phyloP scores from a whole-genome alignment of 1,140 invertebrate genomes.

The Drosophila seguyi region DNA sequence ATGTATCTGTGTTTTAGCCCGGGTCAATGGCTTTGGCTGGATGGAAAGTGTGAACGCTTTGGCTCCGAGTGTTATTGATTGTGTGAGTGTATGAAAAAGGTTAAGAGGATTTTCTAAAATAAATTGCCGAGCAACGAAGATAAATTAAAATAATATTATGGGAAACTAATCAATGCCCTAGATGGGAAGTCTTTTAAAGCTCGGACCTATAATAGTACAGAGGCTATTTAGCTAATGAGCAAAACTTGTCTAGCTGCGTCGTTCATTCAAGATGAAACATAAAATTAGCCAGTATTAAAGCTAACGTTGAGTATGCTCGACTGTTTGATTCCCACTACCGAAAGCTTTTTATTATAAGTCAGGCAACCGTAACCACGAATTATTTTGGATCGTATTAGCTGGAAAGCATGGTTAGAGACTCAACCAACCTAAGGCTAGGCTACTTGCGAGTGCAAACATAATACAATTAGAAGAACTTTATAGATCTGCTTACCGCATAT shows the following conservation, averaged over 20 bases:
- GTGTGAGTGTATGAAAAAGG: conserved; percentile 12
- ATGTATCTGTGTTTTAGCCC: conserved; percentile 33
- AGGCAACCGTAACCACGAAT: background rate
- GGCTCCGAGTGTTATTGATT: conserved; percentile 31
- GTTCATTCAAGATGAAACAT: conserved; percentile 8
- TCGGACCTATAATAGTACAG: conserved; percentile 14
- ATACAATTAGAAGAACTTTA: background rate
- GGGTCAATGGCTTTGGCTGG: conserved; percentile 37
- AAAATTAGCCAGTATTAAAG: conserved; percentile 5
- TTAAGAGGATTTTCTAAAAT: conserved; percentile 33
- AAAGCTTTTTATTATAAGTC: background rate
- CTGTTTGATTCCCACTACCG: background rate
- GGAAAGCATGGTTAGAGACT: background rate
- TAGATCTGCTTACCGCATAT: no score
- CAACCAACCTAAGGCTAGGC: background rate
- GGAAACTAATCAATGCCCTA: background rate
- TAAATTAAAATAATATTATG: conserved; percentile 43
- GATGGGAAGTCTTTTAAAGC: conserved; percentile 9
- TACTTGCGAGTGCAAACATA: background rate
- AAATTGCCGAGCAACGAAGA: conserved; percentile 4
- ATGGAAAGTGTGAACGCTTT: conserved; percentile 41
- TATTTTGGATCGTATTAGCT: background rate
- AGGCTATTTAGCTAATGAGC: conserved; percentile 24
- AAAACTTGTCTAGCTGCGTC: conserved; percentile 12
- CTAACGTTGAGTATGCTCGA: background rate